These are phyloP conservation scores for Cricetomys ansorgei DNA, from an alignment of 2,113 vertebrate genomes.

Conservation along the genomic window DNA sequence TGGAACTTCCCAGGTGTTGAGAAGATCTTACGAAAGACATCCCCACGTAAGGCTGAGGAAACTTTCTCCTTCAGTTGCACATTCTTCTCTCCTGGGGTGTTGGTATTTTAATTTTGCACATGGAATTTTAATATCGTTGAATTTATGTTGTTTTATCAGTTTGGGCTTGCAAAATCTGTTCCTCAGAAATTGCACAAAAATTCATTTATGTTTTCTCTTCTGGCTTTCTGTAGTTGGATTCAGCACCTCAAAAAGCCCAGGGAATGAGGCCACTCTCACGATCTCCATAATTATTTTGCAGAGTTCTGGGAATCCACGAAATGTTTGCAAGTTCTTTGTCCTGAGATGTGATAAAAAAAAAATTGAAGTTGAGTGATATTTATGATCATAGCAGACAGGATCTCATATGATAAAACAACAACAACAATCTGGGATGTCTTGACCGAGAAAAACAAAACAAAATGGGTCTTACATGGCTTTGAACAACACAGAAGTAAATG, in stretches of 20 bases:
- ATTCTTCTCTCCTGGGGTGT: not conserved
- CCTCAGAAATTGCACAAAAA: not conserved
- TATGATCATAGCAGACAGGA: not conserved
- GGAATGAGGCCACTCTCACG: not conserved
- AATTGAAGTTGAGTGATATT: constrained; percentile 17
- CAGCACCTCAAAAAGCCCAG: not conserved
- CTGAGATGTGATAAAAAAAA: constrained; percentile 49
- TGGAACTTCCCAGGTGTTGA: not conserved
- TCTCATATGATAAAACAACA: not conserved
- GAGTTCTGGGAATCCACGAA: not conserved
- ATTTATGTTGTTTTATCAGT: not conserved
- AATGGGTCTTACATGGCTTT: not conserved
- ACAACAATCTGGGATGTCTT: not conserved
- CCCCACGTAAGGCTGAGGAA: not conserved
- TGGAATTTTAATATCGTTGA: not conserved
- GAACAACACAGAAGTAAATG: not conserved
- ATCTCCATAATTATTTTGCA: not conserved
- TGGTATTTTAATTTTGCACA: not conserved
- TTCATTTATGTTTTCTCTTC: not conserved
- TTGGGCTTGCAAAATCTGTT: constrained; percentile 31
- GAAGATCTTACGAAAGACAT: not conserved
- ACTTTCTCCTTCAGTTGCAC: not conserved
- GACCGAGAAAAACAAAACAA: not conserved
- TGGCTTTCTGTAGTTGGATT: not conserved
- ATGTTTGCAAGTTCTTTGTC: constrained; percentile 7